Evolutionary conservation across 2,113 vertebrate genomes (phyloP).

Genomic region (Halichoerus grypus): DNA sequence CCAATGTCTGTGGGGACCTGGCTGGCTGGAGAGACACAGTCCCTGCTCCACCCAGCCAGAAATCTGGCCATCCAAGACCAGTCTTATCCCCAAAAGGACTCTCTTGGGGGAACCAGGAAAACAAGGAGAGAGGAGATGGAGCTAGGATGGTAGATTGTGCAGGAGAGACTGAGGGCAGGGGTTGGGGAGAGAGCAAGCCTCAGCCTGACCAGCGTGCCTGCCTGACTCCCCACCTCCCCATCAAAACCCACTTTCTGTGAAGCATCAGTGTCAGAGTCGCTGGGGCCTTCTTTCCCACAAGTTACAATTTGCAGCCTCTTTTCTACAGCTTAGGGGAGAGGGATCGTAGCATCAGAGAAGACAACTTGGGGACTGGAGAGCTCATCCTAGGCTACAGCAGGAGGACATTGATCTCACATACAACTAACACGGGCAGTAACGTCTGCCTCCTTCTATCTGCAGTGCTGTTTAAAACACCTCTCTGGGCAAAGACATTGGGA

Average conservation of each 20-base stretch:
- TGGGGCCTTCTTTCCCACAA: not conserved
- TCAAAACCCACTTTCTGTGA: not conserved
- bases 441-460: not conserved
- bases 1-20: not conserved
- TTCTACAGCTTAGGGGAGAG: not conserved
- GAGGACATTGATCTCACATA: not conserved
- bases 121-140: not conserved
- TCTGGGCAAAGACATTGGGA: not conserved
- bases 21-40: not conserved
- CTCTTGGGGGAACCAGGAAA: not conserved
- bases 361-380: not conserved
- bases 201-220: not conserved
- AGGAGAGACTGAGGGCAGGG: not conserved
- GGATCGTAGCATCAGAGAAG: not conserved
- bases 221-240: too few relatives aligned
- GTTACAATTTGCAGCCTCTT: not conserved
- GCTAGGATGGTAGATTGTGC: not conserved
- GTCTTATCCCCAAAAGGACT: not conserved
- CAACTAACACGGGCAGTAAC: not conserved
- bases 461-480: not conserved
- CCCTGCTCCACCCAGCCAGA: not conserved
- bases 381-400: not conserved
- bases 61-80: not conserved
- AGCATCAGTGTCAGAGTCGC: not conserved
- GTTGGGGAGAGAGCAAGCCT: not conserved